Base-by-base conservation (phyloP, 2,888 invertebrate species). In the Rhagophthalmus giganteus region DNA sequence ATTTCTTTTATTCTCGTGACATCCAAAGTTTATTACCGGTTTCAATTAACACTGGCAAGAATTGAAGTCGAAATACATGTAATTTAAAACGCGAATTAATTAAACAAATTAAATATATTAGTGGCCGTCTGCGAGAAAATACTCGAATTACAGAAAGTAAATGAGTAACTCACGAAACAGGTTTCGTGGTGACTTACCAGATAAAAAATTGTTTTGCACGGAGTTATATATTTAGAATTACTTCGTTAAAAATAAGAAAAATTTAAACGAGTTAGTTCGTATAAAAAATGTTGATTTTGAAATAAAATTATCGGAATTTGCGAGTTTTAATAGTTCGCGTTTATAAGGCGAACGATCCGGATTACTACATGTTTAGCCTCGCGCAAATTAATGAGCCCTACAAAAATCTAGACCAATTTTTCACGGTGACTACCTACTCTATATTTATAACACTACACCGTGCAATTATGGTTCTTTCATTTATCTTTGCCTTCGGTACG, bases 101-200 rank as follows among this genome's bases (percentile, higher is more conserved):
- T 44, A 34, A 41, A 34, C 44, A 44, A 44, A 34, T 44, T 44
- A 44, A 44, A 44, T 44, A 44, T 44, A 44, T 44, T 44, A 35
- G 34, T 35, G 44, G 10, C 44, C 34, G 44, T 34, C 34, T 28
- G 44, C 31, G 12, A 25, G 33, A 34, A 34, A 44, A 33, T 44
- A 34, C 44, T 44, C 44, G 34, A 44, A 44, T 44, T 44, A 44
- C 44, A 31, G 40, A 25, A 41, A 32, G 40, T 41, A 41, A 41
- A 41, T 41, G 40, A 31, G 32, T 25, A 37, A 30, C 10, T 39
- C 9, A 28, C 3, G 16, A 24, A 41, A 41, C 40, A 31, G 40
- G 40, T 41, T 41, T 32, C 32, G 20, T 25, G 40, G 31, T 39
- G 39, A 39, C 39, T 39, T 39, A 39, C 39, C 10, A 12, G 39